Conservation (phyloP, 2,888 invertebrate genomes). For the Lepeophtheirus nordmannii region DNA sequence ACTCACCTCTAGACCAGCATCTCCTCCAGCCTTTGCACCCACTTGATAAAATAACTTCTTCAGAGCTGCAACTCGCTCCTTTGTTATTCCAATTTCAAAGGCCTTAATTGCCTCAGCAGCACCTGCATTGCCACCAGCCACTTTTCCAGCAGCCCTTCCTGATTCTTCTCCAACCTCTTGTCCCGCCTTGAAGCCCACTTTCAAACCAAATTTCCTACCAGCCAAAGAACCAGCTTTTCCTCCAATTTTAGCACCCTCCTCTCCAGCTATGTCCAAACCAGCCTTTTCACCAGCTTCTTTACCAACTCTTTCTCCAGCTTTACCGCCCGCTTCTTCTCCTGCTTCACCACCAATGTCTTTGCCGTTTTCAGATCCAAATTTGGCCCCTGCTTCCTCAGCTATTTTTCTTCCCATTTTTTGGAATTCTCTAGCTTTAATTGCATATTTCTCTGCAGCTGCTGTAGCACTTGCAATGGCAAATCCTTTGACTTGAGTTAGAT, state of each 20-base stretch:
- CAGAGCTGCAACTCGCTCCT: constrained; percentile 23
- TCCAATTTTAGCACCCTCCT: constrained; percentile 16
- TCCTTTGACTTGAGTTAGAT: constrained; percentile 6
- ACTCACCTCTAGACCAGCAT: constrained; percentile 2
- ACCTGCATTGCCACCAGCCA: constrained; percentile 21
- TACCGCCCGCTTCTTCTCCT: constrained; percentile 23
- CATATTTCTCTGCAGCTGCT: constrained; percentile 21
- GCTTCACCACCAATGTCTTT: constrained; percentile 17
- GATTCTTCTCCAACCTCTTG: constrained; percentile 9
- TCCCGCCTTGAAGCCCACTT: constrained; percentile 22
- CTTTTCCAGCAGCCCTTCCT: constrained; percentile 3
- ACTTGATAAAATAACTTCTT: constrained; percentile 23
- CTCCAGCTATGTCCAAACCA: constrained; percentile 14
- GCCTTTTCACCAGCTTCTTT: constrained; percentile 23
- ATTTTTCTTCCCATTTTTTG: constrained; percentile 17
- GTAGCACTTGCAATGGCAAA: constrained; percentile 6
- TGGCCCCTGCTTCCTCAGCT: constrained; percentile 24
- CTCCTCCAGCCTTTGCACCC: constrained; percentile 10
- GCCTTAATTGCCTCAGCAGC: constrained; percentile 21
- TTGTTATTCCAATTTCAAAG: constrained; percentile 23
- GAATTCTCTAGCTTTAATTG: constrained; percentile 24
- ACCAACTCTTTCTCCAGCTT: constrained; percentile 23
- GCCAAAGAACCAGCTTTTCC: constrained; percentile 21
- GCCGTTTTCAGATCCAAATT: constrained; percentile 2
- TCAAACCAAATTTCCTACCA: constrained; percentile 22